Base-by-base conservation (phyloP, 2,113 vertebrate species). In the Thunnus maccoyii region DNA sequence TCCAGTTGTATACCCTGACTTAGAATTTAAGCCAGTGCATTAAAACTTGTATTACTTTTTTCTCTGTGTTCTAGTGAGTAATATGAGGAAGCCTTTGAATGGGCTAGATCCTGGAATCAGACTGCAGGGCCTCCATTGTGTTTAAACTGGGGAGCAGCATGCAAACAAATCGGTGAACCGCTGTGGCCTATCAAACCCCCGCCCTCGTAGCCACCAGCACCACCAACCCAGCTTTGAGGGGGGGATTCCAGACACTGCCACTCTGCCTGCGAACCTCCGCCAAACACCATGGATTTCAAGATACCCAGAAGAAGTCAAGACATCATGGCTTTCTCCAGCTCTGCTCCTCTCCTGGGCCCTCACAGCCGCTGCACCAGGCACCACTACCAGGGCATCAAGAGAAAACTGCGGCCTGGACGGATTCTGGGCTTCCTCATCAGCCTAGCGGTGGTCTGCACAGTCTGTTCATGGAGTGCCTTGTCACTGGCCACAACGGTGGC, bases 401-500 rank as follows among this genome's bases (percentile, higher is more conserved):
- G 96, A 95, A 99, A 98, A 95, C 89, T 98, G 86, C 96, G 96
- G 61, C 92, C 96, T 10, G 95, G 96, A 82, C 89, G 98, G 66
- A 88, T 99, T 84, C 76, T 97, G 62, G 97, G 96, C 81, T 96
- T 99, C 67, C 65, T 96, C 76, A 18, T 99, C 73, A 95, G 97
- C 88, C 75, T 99, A 83, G 92, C 93, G 73, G 96, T 93, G 70
- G 93, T 97, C 86, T 96, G 96, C 94, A 94, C 92, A 86, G 94
- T 98, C 80, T 94, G 97, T 93, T 96, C 95, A 76, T 91, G 96
- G 93, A 96, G 97, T 97, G 97, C 97, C 97, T 98, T 99, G 90
- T 94, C 95, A 58, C 93, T 96, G 93, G 94, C 80, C 89, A 95
- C 95, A 55, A 52, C 88, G 20, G 89, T 76, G 72, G 93, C 89